These are phyloP conservation scores for Chorisops tibialis DNA, from an alignment of 2,888 invertebrate genomes.

Conservation along the genomic window DNA sequence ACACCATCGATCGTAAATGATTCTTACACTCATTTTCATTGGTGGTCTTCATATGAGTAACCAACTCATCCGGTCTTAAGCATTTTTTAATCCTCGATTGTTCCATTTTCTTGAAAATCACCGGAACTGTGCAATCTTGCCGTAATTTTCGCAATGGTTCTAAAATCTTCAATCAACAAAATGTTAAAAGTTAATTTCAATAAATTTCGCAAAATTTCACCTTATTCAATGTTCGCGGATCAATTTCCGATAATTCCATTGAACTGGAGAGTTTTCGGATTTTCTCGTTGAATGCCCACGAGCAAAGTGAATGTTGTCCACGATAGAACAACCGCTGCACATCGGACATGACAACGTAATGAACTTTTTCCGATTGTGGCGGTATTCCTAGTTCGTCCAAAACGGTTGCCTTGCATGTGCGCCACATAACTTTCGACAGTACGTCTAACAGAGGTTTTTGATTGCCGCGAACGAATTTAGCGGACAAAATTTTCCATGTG, in stretches of 20 bases:
- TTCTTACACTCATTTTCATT: slow-evolving; percentile 62
- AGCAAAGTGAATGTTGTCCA: slow-evolving; percentile 58
- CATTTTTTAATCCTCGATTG: slow-evolving; percentile 53
- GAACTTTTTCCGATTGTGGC: slow-evolving; percentile 57
- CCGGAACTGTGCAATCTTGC: slow-evolving; percentile 70
- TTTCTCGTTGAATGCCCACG: slow-evolving; percentile 53
- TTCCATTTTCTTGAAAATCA: slow-evolving; percentile 56
- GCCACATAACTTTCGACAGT: slow-evolving; percentile 62
- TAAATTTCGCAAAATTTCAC: neutral
- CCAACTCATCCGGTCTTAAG: slow-evolving; percentile 62
- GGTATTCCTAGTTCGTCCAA: slow-evolving; percentile 66
- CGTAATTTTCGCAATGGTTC: slow-evolving; percentile 63
- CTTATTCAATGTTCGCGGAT: slow-evolving; percentile 50
- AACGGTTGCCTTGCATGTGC: slow-evolving; percentile 66
- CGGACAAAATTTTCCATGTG: slow-evolving; percentile 42
- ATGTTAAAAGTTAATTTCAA: neutral
- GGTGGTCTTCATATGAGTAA: slow-evolving; percentile 63
- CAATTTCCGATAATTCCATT: slow-evolving; percentile 53
- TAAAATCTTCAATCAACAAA: slow-evolving; percentile 50
- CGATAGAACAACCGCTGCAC: slow-evolving; percentile 72
- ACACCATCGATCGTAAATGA: slow-evolving; percentile 59
- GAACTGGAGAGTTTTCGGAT: slow-evolving; percentile 50
- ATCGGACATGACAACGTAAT: slow-evolving; percentile 65
- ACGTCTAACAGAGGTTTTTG: slow-evolving; percentile 50
- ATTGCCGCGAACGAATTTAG: slow-evolving; percentile 37